phyloP scores from a whole-genome alignment of 1,140 invertebrate genomes.

The Branchinecta lynchi region DNA sequence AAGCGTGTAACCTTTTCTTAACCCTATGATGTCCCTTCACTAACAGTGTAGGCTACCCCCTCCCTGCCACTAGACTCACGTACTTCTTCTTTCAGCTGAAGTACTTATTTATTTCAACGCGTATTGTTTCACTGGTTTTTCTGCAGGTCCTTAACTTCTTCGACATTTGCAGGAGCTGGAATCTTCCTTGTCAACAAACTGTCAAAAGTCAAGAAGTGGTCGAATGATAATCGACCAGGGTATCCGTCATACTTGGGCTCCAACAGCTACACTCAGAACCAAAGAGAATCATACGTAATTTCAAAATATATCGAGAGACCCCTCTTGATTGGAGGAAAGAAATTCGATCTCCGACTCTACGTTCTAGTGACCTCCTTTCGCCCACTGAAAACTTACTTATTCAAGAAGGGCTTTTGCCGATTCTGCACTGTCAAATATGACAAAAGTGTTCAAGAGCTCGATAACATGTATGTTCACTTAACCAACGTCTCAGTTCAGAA shows the following conservation, averaged over 20 bases:
- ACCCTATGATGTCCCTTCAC: too few relatives aligned
- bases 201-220: conserved; percentile 75
- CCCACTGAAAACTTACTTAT: conserved; percentile 58
- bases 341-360: conserved; percentile 72
- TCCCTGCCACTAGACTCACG: too few relatives aligned
- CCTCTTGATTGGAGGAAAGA: conserved; percentile 68
- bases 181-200: conserved; percentile 78
- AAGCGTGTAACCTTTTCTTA: too few relatives aligned
- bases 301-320: conserved; percentile 73
- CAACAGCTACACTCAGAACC: conserved; percentile 23
- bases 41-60: too few relatives aligned
- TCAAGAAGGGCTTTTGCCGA: conserved; percentile 61
- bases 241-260: not conserved
- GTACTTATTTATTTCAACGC: too few relatives aligned
- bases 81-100: too few relatives aligned
- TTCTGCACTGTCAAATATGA: conserved; percentile 68
- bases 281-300: conserved; percentile 73
- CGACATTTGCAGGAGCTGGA: conserved; percentile 39
- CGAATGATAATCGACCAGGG: conserved; percentile 57
- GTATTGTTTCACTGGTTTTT: too few relatives aligned
- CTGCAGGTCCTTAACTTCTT: too few relatives aligned
- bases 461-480: conserved; percentile 73
- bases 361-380: conserved; percentile 71
- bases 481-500: conserved; percentile 80
- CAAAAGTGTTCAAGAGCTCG: conserved; percentile 38